Base-by-base conservation (phyloP, 2,888 invertebrate genomes). In the Melangyna quadrimaculata region DNA sequence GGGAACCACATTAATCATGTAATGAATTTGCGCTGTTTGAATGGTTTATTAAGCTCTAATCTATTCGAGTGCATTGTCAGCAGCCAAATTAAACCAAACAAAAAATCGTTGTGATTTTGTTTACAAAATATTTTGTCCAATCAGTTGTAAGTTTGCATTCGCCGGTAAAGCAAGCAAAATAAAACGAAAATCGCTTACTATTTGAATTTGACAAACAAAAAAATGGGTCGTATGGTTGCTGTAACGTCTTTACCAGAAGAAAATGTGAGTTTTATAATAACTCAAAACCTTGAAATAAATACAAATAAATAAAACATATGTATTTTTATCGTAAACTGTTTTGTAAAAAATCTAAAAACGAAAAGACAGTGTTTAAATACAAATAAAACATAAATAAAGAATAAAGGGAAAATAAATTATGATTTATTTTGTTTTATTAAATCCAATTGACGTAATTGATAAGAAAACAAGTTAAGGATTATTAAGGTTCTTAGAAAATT, bases 101-200 rank as follows among this genome's bases (percentile, higher is more conserved):
- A 22, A 37, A 45, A 63, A 6, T 27, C 43, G 32, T 17, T 51
- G 27, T 63, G 27, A 43, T 51, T 65, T 53, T 81, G 67, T 55
- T 78, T 63, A 79, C 69, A 74, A 63, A 65, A 43, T 40, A 40
- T 74, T 83, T 27, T 27, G 40, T 19, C 32, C 69, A 63, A 74
- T 82, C 83, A 83, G 83, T 83, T 65, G 48, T 24, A 19, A 83
- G 55, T 70, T 79, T 59, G 65, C 57, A 53, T 79, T 79, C 79
- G 57, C 70, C 70, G 83, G 69, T 51, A 51, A 32, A 43, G 27
- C 79, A 69, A 74, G 69, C 55, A 24, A 14, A 59, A 29, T 35
- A 37, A 17, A 55, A 48, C n/a, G 24, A 35, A 61, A 19, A 48
- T 3, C 6, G 48, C 55, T 75, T 10, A 48, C 35, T 27, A 4